phyloP scores from a whole-genome alignment of 35 echinoderm and acorn worm genomes.

The Nesometra sesokonis region DNA sequence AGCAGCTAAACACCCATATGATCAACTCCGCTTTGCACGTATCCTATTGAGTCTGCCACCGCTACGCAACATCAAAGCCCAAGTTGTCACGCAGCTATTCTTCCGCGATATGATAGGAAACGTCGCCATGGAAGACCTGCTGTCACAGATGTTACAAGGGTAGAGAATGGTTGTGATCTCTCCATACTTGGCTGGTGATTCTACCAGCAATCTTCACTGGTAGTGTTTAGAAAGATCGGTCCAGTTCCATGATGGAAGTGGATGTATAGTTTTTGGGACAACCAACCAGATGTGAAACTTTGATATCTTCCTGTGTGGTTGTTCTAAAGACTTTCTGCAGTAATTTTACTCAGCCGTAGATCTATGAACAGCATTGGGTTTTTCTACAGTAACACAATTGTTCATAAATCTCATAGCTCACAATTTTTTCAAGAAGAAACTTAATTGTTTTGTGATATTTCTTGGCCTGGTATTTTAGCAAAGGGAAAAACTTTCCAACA shows the following conservation, averaged over 20 bases:
- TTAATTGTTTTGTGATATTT: neutral
- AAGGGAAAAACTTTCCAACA: neutral
- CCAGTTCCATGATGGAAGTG: neutral
- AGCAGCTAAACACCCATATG: conserved; percentile 75
- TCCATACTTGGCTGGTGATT: no score
- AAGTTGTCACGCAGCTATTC: conserved; percentile 89
- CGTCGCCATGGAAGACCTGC: conserved; percentile 74
- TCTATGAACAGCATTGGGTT: neutral
- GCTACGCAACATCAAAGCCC: conserved; percentile 84
- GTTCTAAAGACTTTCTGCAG: neutral
- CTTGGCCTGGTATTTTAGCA: neutral
- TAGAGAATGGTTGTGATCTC: neutral
- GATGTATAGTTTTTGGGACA: neutral
- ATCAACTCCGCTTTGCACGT: conserved; percentile 87
- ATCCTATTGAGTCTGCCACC: conserved; percentile 94
- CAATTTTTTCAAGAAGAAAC: neutral
- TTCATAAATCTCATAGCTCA: no score
- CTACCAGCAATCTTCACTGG: no score
- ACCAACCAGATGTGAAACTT: neutral
- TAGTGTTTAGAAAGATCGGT: no score
- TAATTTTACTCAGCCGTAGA: neutral
- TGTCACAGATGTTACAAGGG: conserved; percentile 57
- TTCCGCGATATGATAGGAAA: conserved; percentile 90
- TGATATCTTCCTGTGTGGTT: neutral
- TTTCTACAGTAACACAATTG: no score